Evolutionary conservation across 2,113 vertebrate genomes (phyloP), one percentile per base, ranked within the genome.

Genomic region (Anarhynchus alexandrinus): DNA sequence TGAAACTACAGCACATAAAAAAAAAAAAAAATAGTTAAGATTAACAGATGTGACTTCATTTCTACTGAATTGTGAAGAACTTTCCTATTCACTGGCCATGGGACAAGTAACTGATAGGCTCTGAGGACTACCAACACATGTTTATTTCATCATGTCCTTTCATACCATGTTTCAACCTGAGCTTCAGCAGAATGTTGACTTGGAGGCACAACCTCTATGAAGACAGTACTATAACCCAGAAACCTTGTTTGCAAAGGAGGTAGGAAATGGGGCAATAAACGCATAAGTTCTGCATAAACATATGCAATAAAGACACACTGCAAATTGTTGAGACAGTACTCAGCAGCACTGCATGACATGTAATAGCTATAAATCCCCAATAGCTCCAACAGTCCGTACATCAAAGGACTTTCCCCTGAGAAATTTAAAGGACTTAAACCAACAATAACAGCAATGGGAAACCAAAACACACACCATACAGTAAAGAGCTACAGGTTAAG

Each of bases 1-100:
- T 23, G 29, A 27, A 91, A 51, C 25, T 45, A 47, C 12, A 72
- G 18, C 0, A 0, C 10, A 27, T 16, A 54, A 9, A 38, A 76
- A 66, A 51, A 79, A 9, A 32, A 76, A 61, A 51, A 79, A 22
- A 4, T 1, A 43, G 4, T 4, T 36, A 67, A 76, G n/a, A 54
- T 34, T 34, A 80, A 59, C 4, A 38, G 79, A 30, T 14, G 19
- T 3, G 5, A 65, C 15, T 82, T 77, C 0, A 36, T 64, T 71
- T 59, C 71, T 71, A 47, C 15, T 22, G 9, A 58, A 45, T 4
- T 67, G 23, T 45, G 25, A 81, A 36, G 36, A 81, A 40, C 12
- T 62, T 57, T 27, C 12, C 32, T 1, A 1, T 11, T 16, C 12
- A 27, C 19, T 47, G 22, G 19, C 12, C 17, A 80, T 11, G 34